Percentiles rank a stretch among this genome's conserved stretches.
These are phyloP conservation scores for Oxyruncus cristatus DNA, from an alignment of 2,113 vertebrate genomes.

Conservation along the genomic window DNA sequence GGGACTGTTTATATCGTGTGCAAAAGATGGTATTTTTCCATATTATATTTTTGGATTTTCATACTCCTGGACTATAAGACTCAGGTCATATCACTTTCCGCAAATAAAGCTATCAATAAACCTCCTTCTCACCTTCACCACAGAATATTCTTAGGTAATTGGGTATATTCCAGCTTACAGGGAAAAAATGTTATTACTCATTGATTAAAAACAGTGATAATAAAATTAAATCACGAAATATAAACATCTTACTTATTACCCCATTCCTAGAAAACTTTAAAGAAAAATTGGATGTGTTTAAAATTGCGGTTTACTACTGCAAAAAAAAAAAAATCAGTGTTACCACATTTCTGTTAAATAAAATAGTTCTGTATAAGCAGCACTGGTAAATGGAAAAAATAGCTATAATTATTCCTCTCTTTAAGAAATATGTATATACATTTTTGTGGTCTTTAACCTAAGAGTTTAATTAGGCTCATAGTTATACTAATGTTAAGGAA, in stretches of 20 bases:
- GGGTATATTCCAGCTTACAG: not conserved
- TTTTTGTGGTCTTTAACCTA: not conserved
- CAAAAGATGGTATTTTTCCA: not conserved
- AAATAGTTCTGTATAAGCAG: not conserved
- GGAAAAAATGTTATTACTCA: not conserved
- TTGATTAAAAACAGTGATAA: not conserved
- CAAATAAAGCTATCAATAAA: not conserved
- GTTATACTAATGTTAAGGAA: not conserved
- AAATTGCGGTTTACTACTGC: not conserved
- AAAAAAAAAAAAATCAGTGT: not conserved
- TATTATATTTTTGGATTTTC: not conserved
- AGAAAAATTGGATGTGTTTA: not conserved
- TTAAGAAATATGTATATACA: not conserved
- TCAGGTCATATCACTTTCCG: not conserved
- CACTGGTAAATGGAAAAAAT: not conserved
- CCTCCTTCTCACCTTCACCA: not conserved
- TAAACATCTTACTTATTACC: not conserved
- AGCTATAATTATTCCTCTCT: not conserved
- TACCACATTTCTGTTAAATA: not conserved
- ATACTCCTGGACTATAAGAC: not conserved
- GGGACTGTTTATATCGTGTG: not conserved
- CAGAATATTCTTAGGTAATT: not conserved
- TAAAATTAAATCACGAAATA: not conserved
- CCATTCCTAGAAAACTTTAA: not conserved
- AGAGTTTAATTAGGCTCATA: not conserved